Percentiles rank a stretch among this genome's conserved stretches.
These are phyloP conservation scores for Anodontia alba DNA, from an alignment of 2,888 invertebrate genomes.

Conservation along the genomic window DNA sequence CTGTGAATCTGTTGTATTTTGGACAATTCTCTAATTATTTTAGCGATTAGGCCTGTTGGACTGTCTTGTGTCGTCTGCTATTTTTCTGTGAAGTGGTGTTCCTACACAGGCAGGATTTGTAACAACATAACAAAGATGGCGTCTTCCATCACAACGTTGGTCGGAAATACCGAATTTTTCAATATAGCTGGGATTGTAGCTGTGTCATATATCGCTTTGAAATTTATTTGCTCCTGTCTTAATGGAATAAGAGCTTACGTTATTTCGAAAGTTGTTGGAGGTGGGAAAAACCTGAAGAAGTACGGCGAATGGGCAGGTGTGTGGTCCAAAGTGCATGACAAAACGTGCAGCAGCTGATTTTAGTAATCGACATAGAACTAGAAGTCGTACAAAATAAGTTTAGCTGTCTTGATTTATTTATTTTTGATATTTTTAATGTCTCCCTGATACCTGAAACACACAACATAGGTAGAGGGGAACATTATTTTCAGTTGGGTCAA, in stretches of 20 bases:
- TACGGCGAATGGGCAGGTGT: slow-evolving; percentile 58
- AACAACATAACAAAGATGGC: slow-evolving; percentile 27
- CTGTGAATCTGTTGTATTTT: too few relatives aligned
- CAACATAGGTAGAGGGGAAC: too few relatives aligned
- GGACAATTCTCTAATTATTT: too few relatives aligned
- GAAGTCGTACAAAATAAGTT: background rate
- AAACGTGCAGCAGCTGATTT: too few relatives aligned
- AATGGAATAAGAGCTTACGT: slow-evolving; percentile 30
- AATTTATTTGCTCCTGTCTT: slow-evolving; percentile 35
- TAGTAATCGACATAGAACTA: background rate
- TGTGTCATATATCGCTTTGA: slow-evolving; percentile 55
- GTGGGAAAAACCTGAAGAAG: slow-evolving; percentile 29
- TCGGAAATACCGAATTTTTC: slow-evolving; percentile 23
- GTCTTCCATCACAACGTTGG: slow-evolving; percentile 21
- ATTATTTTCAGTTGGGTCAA: too few relatives aligned
- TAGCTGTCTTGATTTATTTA: too few relatives aligned
- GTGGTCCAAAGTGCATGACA: slow-evolving; percentile 24
- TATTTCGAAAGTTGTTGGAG: slow-evolving; percentile 6
- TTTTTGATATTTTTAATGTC: too few relatives aligned
- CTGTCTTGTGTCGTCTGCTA: too few relatives aligned
- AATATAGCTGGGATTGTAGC: slow-evolving; percentile 40
- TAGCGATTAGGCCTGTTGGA: too few relatives aligned
- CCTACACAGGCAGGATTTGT: background rate
- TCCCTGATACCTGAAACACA: too few relatives aligned
- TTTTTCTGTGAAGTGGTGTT: too few relatives aligned